Conservation (phyloP, 2,797 vertebrate species). For the Streptopelia turtur region DNA sequence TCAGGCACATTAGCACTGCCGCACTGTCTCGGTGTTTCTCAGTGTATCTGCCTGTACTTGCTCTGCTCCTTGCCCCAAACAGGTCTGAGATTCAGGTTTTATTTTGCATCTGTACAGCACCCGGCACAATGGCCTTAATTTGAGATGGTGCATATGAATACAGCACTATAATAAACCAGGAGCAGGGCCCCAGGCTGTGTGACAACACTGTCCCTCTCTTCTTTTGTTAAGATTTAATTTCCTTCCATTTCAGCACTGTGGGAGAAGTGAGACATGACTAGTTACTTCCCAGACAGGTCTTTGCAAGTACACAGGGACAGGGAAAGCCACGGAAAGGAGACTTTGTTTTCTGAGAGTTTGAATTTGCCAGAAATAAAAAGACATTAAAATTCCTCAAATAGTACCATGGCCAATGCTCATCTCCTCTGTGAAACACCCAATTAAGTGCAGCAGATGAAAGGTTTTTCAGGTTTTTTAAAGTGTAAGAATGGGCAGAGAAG, state of each 20-base stretch:
- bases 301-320: slow-evolving; percentile 1
- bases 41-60: neutral
- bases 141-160: neutral
- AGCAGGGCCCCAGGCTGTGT: neutral
- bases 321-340: neutral
- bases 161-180: rapidly evolving
- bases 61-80: neutral
- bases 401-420: slow-evolving; percentile 11
- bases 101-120: neutral
- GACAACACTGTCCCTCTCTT: neutral
- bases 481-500: neutral
- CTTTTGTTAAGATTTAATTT: neutral
- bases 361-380: slow-evolving; percentile 13
- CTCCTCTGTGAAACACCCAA: slow-evolving; percentile 34
- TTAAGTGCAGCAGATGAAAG: neutral
- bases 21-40: neutral
- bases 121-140: neutral
- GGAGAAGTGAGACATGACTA: neutral
- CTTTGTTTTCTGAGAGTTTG: neutral
- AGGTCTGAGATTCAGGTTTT: neutral
- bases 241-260: neutral
- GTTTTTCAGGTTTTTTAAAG: neutral
- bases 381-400: neutral
- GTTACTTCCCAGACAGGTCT: neutral
- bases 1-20: neutral